Conservation (phyloP, 2,113 vertebrate species). For the Forbesichthys papilliferus region DNA sequence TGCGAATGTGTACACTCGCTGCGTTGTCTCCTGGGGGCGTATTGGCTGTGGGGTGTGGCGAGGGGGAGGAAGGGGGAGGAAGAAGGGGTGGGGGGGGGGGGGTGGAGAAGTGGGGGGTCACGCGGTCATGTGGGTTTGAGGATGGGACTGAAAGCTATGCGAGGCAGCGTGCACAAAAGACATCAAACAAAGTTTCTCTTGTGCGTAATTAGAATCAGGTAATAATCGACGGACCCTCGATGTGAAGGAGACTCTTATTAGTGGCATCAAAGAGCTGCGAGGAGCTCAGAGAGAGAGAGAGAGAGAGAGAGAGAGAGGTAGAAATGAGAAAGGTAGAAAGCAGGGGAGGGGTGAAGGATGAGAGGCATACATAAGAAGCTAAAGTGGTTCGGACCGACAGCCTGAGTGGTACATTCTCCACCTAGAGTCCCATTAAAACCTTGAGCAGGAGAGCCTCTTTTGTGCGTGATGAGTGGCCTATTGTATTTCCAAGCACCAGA, state of each 20-base stretch:
- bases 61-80: not conserved
- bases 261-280: conserved; percentile 46
- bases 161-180: conserved; percentile 23
- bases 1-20: conserved; percentile 46
- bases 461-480: conserved; percentile 64
- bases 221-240: conserved; percentile 35
- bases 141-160: not conserved
- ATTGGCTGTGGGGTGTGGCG: conserved; percentile 17
- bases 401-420: conserved; percentile 45
- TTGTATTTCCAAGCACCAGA: conserved; percentile 64
- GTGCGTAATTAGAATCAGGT: conserved; percentile 49
- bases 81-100: not conserved
- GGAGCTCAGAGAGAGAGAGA: conserved; percentile 32
- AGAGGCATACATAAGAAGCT: conserved; percentile 50
- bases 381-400: conserved; percentile 48
- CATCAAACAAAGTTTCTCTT: conserved; percentile 46
- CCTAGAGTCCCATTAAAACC: conserved; percentile 63
- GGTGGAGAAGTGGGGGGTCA: not conserved
- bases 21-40: conserved; percentile 21
- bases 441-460: conserved; percentile 57
- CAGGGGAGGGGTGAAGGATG: conserved; percentile 32
- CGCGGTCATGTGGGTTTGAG: conserved; percentile 1
- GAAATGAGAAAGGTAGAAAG: conserved; percentile 20
- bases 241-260: conserved; percentile 51
- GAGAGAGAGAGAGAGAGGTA: conserved; percentile 22